phyloP scores from a whole-genome alignment of 2,888 invertebrate species.

The Pseudoips prasinana region DNA sequence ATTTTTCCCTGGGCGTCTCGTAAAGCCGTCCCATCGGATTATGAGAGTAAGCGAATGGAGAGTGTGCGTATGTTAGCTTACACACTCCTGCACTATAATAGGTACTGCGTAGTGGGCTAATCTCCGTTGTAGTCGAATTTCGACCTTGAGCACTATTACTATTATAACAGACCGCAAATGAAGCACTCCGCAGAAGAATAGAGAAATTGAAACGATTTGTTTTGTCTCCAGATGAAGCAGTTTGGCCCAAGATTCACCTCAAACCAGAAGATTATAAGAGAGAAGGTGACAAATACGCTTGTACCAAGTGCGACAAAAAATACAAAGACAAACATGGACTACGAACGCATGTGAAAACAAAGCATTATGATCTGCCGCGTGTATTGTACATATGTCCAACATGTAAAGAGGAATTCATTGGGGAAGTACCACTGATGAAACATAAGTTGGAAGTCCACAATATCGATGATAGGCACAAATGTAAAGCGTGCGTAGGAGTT shows the following conservation, averaged over 20 bases:
- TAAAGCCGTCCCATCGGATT: too few species aligned
- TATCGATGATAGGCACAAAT: slow-evolving; percentile 58
- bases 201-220: too few species aligned
- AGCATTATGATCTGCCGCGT: slow-evolving; percentile 53
- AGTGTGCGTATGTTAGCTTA: too few species aligned
- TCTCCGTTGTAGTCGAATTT: too few species aligned
- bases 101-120: too few species aligned
- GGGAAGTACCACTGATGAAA: slow-evolving; percentile 41
- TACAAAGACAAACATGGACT: slow-evolving; percentile 49
- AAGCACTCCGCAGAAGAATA: too few species aligned
- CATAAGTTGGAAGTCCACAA: slow-evolving; percentile 59
- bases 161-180: too few species aligned
- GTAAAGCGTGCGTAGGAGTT: slow-evolving; percentile 58
- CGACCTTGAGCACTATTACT: too few species aligned
- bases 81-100: too few species aligned
- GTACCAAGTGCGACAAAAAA: slow-evolving; percentile 47
- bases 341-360: slow-evolving; percentile 50
- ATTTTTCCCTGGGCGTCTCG: too few species aligned
- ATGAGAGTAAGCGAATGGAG: too few species aligned
- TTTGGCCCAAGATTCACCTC: slow-evolving; percentile 44
- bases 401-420: slow-evolving; percentile 49
- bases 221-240: slow-evolving; percentile 14
- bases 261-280: slow-evolving; percentile 45
- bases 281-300: slow-evolving; percentile 42
- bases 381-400: slow-evolving; percentile 43